Base-by-base conservation (phyloP, 2,888 invertebrate species). In the Lepidochitona cinerea region DNA sequence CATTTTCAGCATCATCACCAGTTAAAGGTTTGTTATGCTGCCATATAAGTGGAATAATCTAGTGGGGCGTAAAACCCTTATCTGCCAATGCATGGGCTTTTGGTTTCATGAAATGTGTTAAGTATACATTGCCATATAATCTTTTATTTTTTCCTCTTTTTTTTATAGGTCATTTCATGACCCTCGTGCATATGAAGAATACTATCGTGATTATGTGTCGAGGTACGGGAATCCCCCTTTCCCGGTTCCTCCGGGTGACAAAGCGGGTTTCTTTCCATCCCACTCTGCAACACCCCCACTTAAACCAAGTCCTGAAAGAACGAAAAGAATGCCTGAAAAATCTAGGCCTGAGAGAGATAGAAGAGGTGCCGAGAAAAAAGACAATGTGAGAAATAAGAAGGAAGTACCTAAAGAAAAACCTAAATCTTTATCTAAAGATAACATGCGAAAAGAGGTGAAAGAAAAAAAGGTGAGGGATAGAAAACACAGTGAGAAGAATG, bases 401-500 rank as follows among this genome's bases (percentile, higher is more conserved):
- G 85, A 92, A 87, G 36, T 14, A 23, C 29, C 5, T 4, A 85
- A 88, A 76, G 86, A 89, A 87, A 71, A 92, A 93, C 53, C 90
- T 85, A 92, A 92, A 32, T 37, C 81, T 88, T n/a, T 88, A 87
- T 80, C 85, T 88, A 77, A 84, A 81, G 77, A 91, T 89, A 89
- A 90, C 12, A 89, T 89, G 73, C 92, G 81, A 88, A 29, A 59
- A 91, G 75, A 87, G 89, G 82, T 67, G 92, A 92, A 68, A 91
- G 92, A 86, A 64, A 79, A 59, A 23, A 35, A 54, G 83, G 68
- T 92, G 92, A 69, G 91, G 92, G 86, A 64, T 78, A 64, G n/a
- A 29, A 65, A 83, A 81, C 76, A 66, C 70, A 75, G 7, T 29
- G 59, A 59, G 23, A 68, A 37, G 26, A 18, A 18, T 18, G 26